These are phyloP conservation scores for Dicyrtomina minuta DNA, from an alignment of 2,888 invertebrate genomes.

Conservation along the genomic window DNA sequence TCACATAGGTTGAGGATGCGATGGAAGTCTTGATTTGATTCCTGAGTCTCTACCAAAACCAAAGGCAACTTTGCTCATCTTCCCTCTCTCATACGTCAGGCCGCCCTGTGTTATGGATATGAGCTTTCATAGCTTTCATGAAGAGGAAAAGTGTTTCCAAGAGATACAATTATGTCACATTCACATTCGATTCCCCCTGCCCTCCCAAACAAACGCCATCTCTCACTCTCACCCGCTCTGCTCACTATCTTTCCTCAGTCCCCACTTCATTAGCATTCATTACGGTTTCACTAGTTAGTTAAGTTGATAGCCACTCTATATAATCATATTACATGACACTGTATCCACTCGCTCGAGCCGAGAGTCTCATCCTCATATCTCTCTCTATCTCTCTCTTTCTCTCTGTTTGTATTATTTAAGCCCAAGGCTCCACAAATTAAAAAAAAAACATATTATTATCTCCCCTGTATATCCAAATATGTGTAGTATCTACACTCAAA, in stretches of 20 bases:
- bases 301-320: no score
- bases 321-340: not conserved
- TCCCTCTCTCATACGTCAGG: slow-evolving; percentile 3
- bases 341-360: not conserved
- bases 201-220: not conserved
- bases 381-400: not conserved
- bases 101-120: not conserved
- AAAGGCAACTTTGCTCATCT: slow-evolving; percentile 11
- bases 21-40: slow-evolving; percentile 17
- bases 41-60: slow-evolving; percentile 15
- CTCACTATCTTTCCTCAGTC: no score
- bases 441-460: no score
- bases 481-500: no score
- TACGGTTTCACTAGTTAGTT: not conserved
- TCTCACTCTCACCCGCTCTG: slow-evolving; percentile 2
- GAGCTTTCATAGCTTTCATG: not conserved
- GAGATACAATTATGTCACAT: slow-evolving; percentile 10
- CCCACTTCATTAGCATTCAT: slow-evolving; percentile 17
- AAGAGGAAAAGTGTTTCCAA: slow-evolving; percentile 7
- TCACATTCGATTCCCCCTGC: not conserved
- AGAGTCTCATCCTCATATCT: not conserved
- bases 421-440: no score
- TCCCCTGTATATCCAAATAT: no score
- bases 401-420: no score
- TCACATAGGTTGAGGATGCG: not conserved